Evolutionary conservation across 1,140 invertebrate species (phyloP).

Genomic region (Arctopsyche grandis): DNA sequence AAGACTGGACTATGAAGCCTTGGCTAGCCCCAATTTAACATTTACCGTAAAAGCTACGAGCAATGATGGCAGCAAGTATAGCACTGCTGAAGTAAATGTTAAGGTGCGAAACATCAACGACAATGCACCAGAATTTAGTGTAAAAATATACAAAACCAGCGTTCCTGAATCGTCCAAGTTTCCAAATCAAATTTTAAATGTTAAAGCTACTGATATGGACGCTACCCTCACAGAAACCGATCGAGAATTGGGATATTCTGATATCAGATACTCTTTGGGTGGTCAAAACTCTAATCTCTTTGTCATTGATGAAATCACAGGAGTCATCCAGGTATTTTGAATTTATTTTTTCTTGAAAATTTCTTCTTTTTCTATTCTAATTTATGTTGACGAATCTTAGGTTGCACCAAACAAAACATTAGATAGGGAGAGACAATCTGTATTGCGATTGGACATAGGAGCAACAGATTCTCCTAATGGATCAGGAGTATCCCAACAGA

Average conservation of each 20-base stretch:
- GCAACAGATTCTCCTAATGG: slow-evolving; percentile 79
- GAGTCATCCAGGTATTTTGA: slow-evolving; percentile 68
- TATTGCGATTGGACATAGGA: slow-evolving; percentile 74
- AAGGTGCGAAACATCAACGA: slow-evolving; percentile 82
- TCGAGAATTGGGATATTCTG: slow-evolving; percentile 72
- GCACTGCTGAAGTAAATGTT: slow-evolving; percentile 75
- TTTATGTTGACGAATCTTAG: slow-evolving; percentile 56
- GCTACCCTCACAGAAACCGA: slow-evolving; percentile 71
- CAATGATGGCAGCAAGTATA: slow-evolving; percentile 74
- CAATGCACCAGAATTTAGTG: slow-evolving; percentile 79
- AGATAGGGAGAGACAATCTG: slow-evolving; percentile 79
- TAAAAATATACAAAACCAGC: slow-evolving; percentile 75
- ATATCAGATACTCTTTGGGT: slow-evolving; percentile 74
- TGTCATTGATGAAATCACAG: slow-evolving; percentile 74
- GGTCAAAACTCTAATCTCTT: slow-evolving; percentile 80
- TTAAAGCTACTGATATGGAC: slow-evolving; percentile 78
- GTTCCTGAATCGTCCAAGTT: slow-evolving; percentile 76
- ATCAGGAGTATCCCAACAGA: slow-evolving; percentile 67
- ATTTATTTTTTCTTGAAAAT: slow-evolving; percentile 35
- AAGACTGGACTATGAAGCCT: slow-evolving; percentile 78
- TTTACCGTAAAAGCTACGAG: slow-evolving; percentile 78
- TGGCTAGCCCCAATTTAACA: slow-evolving; percentile 73
- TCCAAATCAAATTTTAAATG: slow-evolving; percentile 74
- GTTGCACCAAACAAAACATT: slow-evolving; percentile 75
- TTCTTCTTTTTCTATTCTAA: slow-evolving; percentile 4